Percentiles rank a stretch among this genome's conserved stretches.
Evolutionary conservation across 2,113 vertebrate species (phyloP).

Genomic region (Alligator mississippiensis): DNA sequence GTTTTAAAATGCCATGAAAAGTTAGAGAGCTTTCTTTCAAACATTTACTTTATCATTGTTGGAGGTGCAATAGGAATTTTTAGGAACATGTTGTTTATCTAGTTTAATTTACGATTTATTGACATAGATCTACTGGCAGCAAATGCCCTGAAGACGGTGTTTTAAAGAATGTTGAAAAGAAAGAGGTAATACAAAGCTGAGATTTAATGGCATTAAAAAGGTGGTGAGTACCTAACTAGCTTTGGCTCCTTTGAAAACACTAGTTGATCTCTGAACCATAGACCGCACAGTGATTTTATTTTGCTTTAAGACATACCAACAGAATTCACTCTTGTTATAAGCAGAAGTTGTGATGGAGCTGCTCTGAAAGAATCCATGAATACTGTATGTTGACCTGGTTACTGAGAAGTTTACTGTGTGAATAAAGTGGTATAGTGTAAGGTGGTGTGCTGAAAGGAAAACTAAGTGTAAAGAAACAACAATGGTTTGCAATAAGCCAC

Average conservation of each 20-base stretch:
- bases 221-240: not conserved
- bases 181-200: not conserved
- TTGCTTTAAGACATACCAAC: not conserved
- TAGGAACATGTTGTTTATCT: slow-evolving; percentile 12
- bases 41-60: not conserved
- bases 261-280: not conserved
- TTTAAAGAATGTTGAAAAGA: not conserved
- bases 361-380: not conserved
- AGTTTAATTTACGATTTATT: slow-evolving; percentile 31
- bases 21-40: not conserved
- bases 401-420: not conserved
- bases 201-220: not conserved
- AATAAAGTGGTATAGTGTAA: not conserved
- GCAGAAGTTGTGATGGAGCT: not conserved
- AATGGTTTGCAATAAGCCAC: not conserved
- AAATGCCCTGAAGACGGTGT: not conserved
- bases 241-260: not conserved
- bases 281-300: accelerated
- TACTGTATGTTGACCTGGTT: not conserved
- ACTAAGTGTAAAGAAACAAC: not conserved
- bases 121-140: not conserved
- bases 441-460: not conserved
- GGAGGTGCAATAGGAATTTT: slow-evolving; percentile 16
- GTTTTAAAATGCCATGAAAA: slow-evolving; percentile 28
- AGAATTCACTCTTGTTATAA: not conserved